A percentile compares a stretch with the other conserved stretches of the same genome.
Evolutionary conservation across 1,140 invertebrate species (phyloP).

Genomic region (Anastrepha ludens): DNA sequence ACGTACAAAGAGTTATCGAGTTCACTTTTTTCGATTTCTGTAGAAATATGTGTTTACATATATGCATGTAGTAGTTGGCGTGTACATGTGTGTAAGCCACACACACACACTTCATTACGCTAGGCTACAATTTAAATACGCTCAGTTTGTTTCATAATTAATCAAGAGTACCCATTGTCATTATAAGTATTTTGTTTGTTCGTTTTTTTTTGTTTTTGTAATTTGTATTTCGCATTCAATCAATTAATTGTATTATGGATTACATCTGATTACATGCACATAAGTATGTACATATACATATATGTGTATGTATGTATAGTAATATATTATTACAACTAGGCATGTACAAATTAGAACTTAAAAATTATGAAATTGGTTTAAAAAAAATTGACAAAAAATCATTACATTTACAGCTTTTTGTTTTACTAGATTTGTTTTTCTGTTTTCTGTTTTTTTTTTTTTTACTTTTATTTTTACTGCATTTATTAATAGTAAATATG

Average conservation of each 20-base stretch:
- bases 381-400: conserved; percentile 37
- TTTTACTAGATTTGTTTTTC: conserved; percentile 12
- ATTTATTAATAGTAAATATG: too few species aligned
- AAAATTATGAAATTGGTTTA: conserved; percentile 15
- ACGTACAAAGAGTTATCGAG: too few species aligned
- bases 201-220: not conserved
- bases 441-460: not conserved
- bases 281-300: not conserved
- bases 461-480: too few species aligned
- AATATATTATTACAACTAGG: conserved; percentile 28
- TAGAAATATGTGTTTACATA: too few species aligned
- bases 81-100: too few species aligned
- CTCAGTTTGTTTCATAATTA: not conserved
- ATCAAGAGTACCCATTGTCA: not conserved
- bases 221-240: conserved; percentile 36
- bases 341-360: conserved; percentile 49
- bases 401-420: conserved; percentile 46
- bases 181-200: not conserved
- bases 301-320: conserved; percentile 22
- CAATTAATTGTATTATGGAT: conserved; percentile 33
- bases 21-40: too few species aligned
- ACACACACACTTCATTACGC: too few species aligned
- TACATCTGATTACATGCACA: conserved; percentile 26
- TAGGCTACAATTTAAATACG: not conserved
- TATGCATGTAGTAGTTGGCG: too few species aligned